Percentiles rank a stretch among this genome's conserved stretches.
These are phyloP conservation scores for Gibbula magus DNA, from an alignment of 2,888 invertebrate genomes.

Conservation along the genomic window DNA sequence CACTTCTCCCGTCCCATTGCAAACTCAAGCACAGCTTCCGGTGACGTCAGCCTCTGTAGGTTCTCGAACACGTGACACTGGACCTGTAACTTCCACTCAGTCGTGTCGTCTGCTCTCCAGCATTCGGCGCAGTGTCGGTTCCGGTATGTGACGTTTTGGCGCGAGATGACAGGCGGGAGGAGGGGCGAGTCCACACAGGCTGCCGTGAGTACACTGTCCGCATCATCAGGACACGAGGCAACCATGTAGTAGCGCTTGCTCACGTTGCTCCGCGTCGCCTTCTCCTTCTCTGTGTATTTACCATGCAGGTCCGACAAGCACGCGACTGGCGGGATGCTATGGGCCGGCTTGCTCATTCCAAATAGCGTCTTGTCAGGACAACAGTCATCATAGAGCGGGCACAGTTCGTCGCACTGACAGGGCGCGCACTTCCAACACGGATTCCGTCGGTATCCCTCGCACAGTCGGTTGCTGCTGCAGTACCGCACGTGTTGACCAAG, in stretches of 20 bases:
- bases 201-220: neutral
- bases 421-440: constrained; percentile 30
- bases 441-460: neutral
- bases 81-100: constrained; percentile 10
- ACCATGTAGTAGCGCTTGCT: constrained; percentile 11
- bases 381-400: constrained; percentile 41
- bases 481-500: constrained; percentile 11
- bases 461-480: constrained; percentile 10
- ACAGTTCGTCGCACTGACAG: constrained; percentile 45
- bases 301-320: neutral
- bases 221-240: constrained; percentile 18
- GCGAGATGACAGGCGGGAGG: constrained; percentile 1
- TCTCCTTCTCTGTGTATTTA: neutral
- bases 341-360: neutral
- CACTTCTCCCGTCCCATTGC: neutral
- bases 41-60: neutral
- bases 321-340: neutral
- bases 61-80: neutral
- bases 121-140: constrained; percentile 27
- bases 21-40: neutral
- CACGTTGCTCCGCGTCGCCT: neutral
- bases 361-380: constrained; percentile 41
- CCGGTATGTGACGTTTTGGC: constrained; percentile 22
- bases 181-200: constrained; percentile 12
- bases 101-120: neutral